Evolutionary conservation across 2,113 vertebrate genomes (phyloP), one percentile per base, ranked within the genome.

Genomic region (Otis tarda): DNA sequence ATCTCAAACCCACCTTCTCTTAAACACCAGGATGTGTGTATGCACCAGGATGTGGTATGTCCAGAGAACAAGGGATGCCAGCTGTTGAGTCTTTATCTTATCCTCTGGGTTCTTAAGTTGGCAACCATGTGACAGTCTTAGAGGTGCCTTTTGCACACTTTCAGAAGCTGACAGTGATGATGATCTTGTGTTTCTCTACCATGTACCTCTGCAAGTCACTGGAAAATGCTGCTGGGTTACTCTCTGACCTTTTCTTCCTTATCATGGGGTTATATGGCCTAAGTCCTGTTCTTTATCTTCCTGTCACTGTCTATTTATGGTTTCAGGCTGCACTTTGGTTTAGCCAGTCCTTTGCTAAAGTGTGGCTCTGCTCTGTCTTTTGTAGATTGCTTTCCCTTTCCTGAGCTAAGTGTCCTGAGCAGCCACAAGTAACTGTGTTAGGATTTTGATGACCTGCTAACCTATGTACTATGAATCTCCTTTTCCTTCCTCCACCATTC

Each of bases 191-290:
- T 70, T 89, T 57, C 50, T 74, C n/a, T 69, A 2, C 6, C 8
- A n/a, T 14, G 23, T 28, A 41, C 13, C 10, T 49, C 20, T 70
- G 25, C 33, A 49, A 77, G 14, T 87, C 28, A 77, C 52, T 78
- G 14, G 25, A 67, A 73, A 67, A 33, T 45, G 2, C 71, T 87
- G 6, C 39, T 81, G 31, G 1, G 4, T 91, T 87, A 55, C 12
- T 68, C 18, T 68, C 39, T 18, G 37, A 49, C 24, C 9, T 50
- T 63, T 74, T 56, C 43, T 43, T 6, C 4, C 6, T 75, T 64
- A 20, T 67, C 27, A 74, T 0, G 0, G 6, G 3, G 12, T 74
- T 31, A 69, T 59, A 43, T 10, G 45, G 24, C 21, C 47, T 83
- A 49, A 27, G 9, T 49, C 23, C 12, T 78, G 21, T 24, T 93